Evolutionary conservation across 2,888 invertebrate species (phyloP).

Genomic region (Deilephila porcellus): DNA sequence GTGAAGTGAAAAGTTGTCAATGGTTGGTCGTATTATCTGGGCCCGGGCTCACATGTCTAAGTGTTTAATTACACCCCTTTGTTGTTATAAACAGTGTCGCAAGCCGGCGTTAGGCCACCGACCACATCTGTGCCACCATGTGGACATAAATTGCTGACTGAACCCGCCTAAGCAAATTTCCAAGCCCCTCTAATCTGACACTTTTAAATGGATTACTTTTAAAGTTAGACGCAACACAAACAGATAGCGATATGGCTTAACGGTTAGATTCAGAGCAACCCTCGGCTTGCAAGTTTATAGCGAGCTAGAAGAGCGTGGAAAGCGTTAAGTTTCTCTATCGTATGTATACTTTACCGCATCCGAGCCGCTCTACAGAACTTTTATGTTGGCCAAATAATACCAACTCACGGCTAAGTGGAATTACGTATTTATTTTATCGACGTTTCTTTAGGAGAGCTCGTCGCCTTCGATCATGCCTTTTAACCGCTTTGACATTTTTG

Average conservation of each 20-base stretch:
- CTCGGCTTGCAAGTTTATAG: slow-evolving; percentile 50
- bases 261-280: slow-evolving; percentile 47
- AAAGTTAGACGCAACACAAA: slow-evolving; percentile 56
- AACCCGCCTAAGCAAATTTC: slow-evolving; percentile 71
- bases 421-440: slow-evolving; percentile 8
- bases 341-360: slow-evolving; percentile 40
- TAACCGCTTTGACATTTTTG: neutral
- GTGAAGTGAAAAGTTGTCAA: slow-evolving; percentile 11
- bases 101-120: slow-evolving; percentile 55
- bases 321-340: slow-evolving; percentile 45
- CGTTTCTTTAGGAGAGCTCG: neutral
- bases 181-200: slow-evolving; percentile 71
- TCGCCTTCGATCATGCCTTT: neutral
- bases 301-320: slow-evolving; percentile 35
- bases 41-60: slow-evolving; percentile 61
- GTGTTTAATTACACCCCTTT: slow-evolving; percentile 75
- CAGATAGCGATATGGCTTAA: slow-evolving; percentile 55
- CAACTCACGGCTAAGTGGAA: slow-evolving; percentile 22
- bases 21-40: slow-evolving; percentile 51
- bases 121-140: slow-evolving; percentile 64
- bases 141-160: slow-evolving; percentile 73
- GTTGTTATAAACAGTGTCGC: slow-evolving; percentile 72
- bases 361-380: slow-evolving; percentile 37
- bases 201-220: slow-evolving; percentile 71
- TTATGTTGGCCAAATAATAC: slow-evolving; percentile 43